Evolutionary conservation across 2,113 vertebrate species (phyloP).

Genomic region (Rutilus rutilus): DNA sequence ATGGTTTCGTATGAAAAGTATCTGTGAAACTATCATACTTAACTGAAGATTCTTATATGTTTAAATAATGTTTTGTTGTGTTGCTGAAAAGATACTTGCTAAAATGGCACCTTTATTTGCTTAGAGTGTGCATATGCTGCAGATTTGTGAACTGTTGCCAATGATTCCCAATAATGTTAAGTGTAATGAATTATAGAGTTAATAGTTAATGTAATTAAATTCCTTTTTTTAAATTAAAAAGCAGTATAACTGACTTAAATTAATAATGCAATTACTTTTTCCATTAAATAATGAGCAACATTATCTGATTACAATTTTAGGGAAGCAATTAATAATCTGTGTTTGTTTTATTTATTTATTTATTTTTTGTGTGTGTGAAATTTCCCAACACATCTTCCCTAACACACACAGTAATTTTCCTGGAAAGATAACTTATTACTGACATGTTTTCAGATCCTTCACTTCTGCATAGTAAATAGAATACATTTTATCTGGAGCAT

Average conservation of each 20-base stretch:
- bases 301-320: too few relatives aligned
- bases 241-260: too few relatives aligned
- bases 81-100: neutral
- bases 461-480: constrained; percentile 49
- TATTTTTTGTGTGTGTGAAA: too few relatives aligned
- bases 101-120: neutral
- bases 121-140: neutral
- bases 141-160: neutral
- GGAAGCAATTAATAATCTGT: too few relatives aligned
- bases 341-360: too few relatives aligned
- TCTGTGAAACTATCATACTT: neutral
- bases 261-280: too few relatives aligned
- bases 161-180: neutral
- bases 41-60: neutral
- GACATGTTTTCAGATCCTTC: constrained; percentile 44
- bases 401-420: neutral
- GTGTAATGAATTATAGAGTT: neutral
- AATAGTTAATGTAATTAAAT: neutral
- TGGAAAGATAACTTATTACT: neutral
- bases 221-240: neutral
- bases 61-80: constrained; percentile 7
- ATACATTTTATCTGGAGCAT: constrained; percentile 34
- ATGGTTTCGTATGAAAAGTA: neutral
- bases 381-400: neutral
- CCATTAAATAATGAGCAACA: too few relatives aligned